Percentiles rank a stretch among this genome's conserved stretches.
phyloP scores from a whole-genome alignment of 2,888 invertebrate species.

The Caradrina clavipalpis region DNA sequence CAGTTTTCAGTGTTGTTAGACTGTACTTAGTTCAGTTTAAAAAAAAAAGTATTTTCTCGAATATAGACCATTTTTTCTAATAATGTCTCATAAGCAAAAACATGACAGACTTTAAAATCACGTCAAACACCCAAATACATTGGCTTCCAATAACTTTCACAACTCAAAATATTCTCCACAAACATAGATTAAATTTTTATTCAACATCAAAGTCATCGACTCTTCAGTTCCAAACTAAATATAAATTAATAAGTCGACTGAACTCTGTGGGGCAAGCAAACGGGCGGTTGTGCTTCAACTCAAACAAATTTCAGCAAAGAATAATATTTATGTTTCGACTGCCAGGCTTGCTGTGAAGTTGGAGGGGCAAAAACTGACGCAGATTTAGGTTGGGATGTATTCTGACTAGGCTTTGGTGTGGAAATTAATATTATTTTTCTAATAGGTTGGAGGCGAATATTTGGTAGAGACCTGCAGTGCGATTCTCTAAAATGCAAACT shows the following conservation, averaged over 20 bases:
- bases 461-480: too few species aligned
- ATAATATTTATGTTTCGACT: conserved; percentile 42
- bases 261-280: conserved; percentile 13
- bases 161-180: conserved; percentile 16
- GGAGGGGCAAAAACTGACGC: not conserved
- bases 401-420: not conserved
- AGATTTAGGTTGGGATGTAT: not conserved
- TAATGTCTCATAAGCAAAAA: not conserved
- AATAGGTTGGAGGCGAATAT: too few species aligned
- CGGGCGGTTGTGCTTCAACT: conserved; percentile 2
- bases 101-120: not conserved
- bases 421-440: not conserved
- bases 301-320: conserved; percentile 31
- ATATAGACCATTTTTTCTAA: too few species aligned
- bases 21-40: too few species aligned
- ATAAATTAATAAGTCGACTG: conserved; percentile 35
- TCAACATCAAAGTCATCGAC: conserved; percentile 41
- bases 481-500: too few species aligned
- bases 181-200: conserved; percentile 16
- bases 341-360: conserved; percentile 2
- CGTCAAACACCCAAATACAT: conserved; percentile 2
- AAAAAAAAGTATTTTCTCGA: too few species aligned
- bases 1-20: too few species aligned
- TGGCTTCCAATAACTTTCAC: not conserved
- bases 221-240: conserved; percentile 25